Evolutionary conservation across 2,113 vertebrate genomes (phyloP).

Genomic region (Tragelaphus scriptus): DNA sequence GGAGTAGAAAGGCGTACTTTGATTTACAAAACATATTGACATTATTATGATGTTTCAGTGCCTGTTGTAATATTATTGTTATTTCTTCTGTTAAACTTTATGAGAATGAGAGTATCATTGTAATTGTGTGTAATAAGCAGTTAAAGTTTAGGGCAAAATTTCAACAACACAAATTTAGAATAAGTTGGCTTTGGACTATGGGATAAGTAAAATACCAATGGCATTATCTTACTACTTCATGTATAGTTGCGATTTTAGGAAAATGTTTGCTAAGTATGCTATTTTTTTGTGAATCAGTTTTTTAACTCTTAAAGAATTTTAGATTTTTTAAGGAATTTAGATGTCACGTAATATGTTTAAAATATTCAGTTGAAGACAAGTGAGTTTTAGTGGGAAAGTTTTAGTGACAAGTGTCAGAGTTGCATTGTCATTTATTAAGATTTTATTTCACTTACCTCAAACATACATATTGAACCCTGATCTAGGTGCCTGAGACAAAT

Average conservation of each 20-base stretch:
- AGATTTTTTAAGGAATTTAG: background rate
- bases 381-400: background rate
- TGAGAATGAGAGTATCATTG: background rate
- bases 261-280: background rate
- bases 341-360: background rate
- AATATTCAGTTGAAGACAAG: background rate
- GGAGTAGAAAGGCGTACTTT: slow-evolving; percentile 25
- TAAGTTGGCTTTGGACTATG: background rate
- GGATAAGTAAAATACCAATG: background rate
- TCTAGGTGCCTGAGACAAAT: background rate
- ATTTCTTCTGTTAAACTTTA: slow-evolving; percentile 59
- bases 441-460: slow-evolving; percentile 1
- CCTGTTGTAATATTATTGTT: slow-evolving; percentile 40
- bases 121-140: background rate
- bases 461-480: background rate
- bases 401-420: background rate
- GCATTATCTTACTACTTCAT: background rate
- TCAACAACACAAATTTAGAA: background rate
- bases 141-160: slow-evolving; percentile 11
- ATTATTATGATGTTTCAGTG: slow-evolving; percentile 73
- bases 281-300: background rate
- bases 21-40: slow-evolving; percentile 75
- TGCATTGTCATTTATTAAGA: background rate
- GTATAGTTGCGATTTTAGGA: background rate
- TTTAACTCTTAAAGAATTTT: background rate